phyloP scores from a whole-genome alignment of 2,797 vertebrate species.

The Gallirallus australis region DNA sequence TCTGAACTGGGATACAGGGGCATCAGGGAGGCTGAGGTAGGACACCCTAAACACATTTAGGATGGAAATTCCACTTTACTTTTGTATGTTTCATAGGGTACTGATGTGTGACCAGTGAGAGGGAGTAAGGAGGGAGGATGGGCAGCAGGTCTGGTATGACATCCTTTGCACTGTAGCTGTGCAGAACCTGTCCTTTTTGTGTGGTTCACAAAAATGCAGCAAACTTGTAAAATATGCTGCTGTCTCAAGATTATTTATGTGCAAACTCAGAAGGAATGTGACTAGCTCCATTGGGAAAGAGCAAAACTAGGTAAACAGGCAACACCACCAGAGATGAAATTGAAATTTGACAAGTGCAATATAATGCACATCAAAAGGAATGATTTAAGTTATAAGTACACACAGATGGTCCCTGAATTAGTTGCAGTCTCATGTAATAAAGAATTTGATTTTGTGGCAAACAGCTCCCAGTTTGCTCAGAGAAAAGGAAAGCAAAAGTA shows the following conservation, averaged over 20 bases:
- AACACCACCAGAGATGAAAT: neutral
- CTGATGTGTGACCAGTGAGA: neutral
- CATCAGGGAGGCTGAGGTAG: neutral
- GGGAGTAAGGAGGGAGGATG: fast-evolving
- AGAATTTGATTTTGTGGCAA: neutral
- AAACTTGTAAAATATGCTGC: neutral
- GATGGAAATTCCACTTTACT: neutral
- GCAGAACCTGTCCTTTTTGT: neutral
- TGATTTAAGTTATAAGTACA: conserved; percentile 42
- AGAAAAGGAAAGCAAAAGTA: neutral
- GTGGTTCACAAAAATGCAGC: neutral
- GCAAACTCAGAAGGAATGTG: neutral
- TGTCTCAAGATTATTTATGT: conserved; percentile 1
- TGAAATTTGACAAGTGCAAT: conserved; percentile 23
- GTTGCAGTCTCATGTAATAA: neutral
- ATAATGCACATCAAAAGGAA: conserved; percentile 15
- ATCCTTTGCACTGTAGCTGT: neutral
- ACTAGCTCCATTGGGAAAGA: neutral
- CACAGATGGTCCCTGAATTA: conserved; percentile 62
- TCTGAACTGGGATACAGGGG: neutral
- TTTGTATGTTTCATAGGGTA: neutral
- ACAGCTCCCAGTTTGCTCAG: neutral
- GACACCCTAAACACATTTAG: neutral
- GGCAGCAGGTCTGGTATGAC: neutral
- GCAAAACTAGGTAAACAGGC: conserved; percentile 12